Conservation (phyloP, 2,888 invertebrate genomes). For the Lasioglossum calceatum region DNA sequence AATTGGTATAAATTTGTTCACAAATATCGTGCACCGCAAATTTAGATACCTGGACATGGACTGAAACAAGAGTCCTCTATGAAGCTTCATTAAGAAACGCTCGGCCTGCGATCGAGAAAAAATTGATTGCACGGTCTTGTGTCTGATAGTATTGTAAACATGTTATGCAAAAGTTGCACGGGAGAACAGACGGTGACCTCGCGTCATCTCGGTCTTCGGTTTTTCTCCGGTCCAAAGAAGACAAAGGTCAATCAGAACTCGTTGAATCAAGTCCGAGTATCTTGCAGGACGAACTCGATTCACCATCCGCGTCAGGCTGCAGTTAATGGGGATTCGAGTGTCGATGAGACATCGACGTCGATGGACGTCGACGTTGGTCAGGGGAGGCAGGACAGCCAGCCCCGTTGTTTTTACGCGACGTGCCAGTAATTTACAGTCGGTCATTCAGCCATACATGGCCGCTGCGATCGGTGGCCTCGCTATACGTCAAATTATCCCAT, state of each 20-base stretch:
- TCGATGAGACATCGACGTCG: conserved; percentile 79
- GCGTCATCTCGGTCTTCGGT: background rate
- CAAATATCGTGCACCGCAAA: background rate
- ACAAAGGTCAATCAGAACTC: conserved; percentile 52
- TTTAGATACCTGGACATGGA: background rate
- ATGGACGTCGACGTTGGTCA: conserved; percentile 77
- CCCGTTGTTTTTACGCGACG: conserved; percentile 80
- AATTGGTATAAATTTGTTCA: too few relatives aligned
- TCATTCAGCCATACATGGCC: conserved; percentile 82
- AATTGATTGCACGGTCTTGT: background rate
- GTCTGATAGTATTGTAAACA: background rate
- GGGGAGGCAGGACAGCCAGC: conserved; percentile 68
- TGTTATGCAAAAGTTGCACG: conserved; percentile 8
- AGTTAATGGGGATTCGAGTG: conserved; percentile 76
- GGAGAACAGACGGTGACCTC: conserved; percentile 1
- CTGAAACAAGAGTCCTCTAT: too few relatives aligned
- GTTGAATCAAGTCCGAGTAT: conserved; percentile 36
- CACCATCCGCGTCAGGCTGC: conserved; percentile 61
- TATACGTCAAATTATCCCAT: conserved; percentile 84
- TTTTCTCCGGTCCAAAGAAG: conserved; percentile 34
- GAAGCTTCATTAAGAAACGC: too few relatives aligned
- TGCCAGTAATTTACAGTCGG: conserved; percentile 84
- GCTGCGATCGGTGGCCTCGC: conserved; percentile 79
- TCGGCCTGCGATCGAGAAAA: background rate
- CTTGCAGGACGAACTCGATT: conserved; percentile 56